These are phyloP conservation scores for Zosterops pallidus DNA, from an alignment of 2,113 vertebrate genomes.

Conservation along the genomic window DNA sequence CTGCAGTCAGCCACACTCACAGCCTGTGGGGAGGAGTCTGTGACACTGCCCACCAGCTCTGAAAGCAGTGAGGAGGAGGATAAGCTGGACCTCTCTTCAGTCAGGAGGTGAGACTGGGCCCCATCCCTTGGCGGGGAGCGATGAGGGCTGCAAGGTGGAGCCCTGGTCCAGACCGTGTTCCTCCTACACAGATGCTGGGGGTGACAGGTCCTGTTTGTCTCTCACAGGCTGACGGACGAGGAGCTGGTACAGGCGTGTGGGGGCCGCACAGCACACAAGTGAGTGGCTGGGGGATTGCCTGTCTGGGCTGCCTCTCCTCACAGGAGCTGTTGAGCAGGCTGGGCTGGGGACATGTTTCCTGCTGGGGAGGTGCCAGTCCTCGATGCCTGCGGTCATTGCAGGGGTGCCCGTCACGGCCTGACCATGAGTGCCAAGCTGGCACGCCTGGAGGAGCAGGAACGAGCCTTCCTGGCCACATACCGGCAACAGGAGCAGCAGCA, in stretches of 20 bases:
- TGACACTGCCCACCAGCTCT: not conserved
- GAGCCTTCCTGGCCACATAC: constrained; percentile 83
- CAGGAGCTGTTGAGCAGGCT: not conserved
- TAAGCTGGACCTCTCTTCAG: constrained; percentile 80
- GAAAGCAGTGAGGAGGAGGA: constrained; percentile 75
- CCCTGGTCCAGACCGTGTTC: fast-evolving
- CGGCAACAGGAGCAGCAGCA: not conserved
- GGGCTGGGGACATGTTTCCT: not conserved
- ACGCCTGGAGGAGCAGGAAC: constrained; percentile 90
- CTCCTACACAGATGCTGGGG: fast-evolving
- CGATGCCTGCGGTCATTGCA: not conserved
- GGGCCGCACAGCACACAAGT: constrained; percentile 95
- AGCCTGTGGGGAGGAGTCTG: constrained; percentile 73
- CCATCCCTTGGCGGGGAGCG: fast-evolving
- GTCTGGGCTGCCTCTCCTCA: not conserved
- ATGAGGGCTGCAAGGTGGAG: fast-evolving
- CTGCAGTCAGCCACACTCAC: constrained; percentile 83
- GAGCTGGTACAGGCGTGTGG: constrained; percentile 86
- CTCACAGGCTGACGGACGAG: constrained; percentile 81
- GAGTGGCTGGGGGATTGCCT: not conserved
- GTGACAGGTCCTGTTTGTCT: not conserved
- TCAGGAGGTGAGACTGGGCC: constrained; percentile 68
- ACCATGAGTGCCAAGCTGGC: constrained; percentile 94
- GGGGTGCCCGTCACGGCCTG: constrained; percentile 87
- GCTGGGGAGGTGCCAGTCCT: not conserved